phyloP scores from a whole-genome alignment of 2,797 vertebrate species.

The Pseudocheirus occidentalis region DNA sequence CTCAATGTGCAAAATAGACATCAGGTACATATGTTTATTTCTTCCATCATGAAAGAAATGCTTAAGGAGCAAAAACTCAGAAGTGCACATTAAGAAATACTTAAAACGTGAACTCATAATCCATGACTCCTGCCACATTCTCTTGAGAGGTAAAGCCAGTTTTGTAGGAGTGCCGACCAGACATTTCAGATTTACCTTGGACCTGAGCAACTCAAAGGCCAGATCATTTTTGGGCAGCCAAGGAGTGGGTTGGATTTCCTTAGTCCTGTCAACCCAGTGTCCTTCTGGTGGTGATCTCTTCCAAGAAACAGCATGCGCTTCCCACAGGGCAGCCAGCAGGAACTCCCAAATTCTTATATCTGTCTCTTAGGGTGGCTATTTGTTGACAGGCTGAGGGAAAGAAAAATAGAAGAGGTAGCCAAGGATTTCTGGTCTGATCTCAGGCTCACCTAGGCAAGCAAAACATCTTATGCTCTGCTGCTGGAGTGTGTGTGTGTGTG shows the following conservation, averaged over 20 bases:
- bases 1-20: neutral
- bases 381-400: neutral
- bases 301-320: neutral
- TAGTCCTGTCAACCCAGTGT: neutral
- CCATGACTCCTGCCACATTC: neutral
- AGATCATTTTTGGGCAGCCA: neutral
- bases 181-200: neutral
- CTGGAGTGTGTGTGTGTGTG: neutral
- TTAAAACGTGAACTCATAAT: neutral
- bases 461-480: neutral
- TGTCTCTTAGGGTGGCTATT: neutral
- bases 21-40: neutral
- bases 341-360: neutral
- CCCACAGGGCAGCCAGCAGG: neutral
- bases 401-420: neutral
- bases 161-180: neutral
- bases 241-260: neutral
- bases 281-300: neutral
- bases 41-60: neutral
- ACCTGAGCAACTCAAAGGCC: neutral
- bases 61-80: neutral
- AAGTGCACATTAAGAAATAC: neutral
- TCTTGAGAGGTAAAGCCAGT: neutral
- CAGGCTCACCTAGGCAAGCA: neutral
- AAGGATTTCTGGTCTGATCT: neutral